A percentile compares a stretch with the other conserved stretches of the same genome.
These are phyloP conservation scores for Dryobota labecula DNA, from an alignment of 2,888 invertebrate genomes.

Conservation along the genomic window DNA sequence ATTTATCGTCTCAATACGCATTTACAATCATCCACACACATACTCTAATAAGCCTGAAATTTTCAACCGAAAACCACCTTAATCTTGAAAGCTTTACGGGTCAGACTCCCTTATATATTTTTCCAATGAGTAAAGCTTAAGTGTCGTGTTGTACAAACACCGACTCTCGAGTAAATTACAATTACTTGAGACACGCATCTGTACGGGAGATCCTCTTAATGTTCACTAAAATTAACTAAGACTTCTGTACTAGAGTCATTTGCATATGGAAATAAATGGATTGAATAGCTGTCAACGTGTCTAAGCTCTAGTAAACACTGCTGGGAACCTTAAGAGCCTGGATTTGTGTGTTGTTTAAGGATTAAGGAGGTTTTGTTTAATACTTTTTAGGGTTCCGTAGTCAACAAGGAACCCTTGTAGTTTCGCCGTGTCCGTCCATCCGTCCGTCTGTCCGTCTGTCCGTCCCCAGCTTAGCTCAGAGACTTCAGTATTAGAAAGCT, in stretches of 20 bases:
- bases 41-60: constrained; percentile 19
- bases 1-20: constrained; percentile 65
- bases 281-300: constrained; percentile 18
- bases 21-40: constrained; percentile 45
- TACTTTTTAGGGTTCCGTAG: no score
- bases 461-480: no score
- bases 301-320: constrained; percentile 9
- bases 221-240: constrained; percentile 29
- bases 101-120: constrained; percentile 5
- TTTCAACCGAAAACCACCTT: constrained; percentile 16
- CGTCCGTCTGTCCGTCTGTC: no score
- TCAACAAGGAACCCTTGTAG: no score
- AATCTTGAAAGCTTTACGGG: accelerated
- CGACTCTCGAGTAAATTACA: constrained; percentile 60
- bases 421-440: no score
- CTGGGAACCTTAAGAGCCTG: not conserved
- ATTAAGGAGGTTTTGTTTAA: not conserved
- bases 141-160: constrained; percentile 44
- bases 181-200: constrained; percentile 52
- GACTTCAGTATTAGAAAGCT: no score
- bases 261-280: constrained; percentile 33
- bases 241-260: constrained; percentile 23
- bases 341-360: not conserved
- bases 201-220: constrained; percentile 12
- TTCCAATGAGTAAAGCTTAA: constrained; percentile 31